phyloP scores from a whole-genome alignment of 1,140 invertebrate species.

The Melanaphis sacchari region DNA sequence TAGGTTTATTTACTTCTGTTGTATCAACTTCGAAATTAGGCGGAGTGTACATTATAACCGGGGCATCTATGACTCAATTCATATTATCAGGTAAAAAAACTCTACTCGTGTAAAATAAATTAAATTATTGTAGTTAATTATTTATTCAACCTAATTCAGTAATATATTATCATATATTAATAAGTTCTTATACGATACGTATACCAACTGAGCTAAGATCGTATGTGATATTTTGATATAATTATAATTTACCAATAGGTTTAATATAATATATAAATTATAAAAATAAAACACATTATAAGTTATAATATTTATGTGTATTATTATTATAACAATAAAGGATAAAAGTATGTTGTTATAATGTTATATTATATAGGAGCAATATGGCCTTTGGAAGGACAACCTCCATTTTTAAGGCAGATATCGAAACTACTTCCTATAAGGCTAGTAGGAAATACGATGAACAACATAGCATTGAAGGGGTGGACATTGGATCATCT shows the following conservation, averaged over 20 bases:
- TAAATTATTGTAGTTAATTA: too few relatives aligned
- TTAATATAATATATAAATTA: neutral
- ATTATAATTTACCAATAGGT: too few relatives aligned
- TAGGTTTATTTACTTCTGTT: slow-evolving; percentile 39
- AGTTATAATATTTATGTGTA: neutral
- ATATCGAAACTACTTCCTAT: neutral
- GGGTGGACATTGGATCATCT: slow-evolving; percentile 38
- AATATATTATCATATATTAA: too few relatives aligned
- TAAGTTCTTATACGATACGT: too few relatives aligned
- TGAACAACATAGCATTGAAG: slow-evolving; percentile 44
- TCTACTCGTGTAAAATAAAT: neutral
- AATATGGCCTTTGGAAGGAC: slow-evolving; percentile 46
- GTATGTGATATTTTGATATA: too few relatives aligned
- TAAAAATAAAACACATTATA: neutral
- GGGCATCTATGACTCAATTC: neutral
- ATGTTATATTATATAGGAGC: slow-evolving; percentile 15
- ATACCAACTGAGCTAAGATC: too few relatives aligned
- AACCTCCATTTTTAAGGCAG: neutral
- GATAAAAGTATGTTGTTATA: neutral
- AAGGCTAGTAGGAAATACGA: slow-evolving; percentile 12
- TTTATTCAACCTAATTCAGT: too few relatives aligned
- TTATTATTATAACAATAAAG: neutral
- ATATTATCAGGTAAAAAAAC: slow-evolving; percentile 17
- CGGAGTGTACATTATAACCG: neutral
- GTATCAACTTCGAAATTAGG: neutral